Evolutionary conservation across 64 coral and sea anemone genomes (phyloP).

Genomic region (Trachythela sp.): DNA sequence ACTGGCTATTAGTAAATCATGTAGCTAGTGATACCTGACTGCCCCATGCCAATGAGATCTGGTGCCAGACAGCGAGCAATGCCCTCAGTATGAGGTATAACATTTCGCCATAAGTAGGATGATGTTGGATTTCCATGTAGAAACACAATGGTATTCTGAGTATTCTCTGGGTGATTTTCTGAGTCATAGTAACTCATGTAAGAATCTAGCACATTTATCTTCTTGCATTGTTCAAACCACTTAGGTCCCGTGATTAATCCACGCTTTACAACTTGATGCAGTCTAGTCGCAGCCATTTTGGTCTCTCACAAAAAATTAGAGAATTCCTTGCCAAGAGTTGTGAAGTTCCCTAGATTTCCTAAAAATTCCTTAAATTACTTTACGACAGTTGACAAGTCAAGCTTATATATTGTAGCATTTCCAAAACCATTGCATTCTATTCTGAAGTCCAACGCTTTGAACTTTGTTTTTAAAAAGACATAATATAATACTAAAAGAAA

Average conservation of each 20-base stretch:
- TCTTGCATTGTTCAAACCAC: neutral
- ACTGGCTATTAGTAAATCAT: neutral
- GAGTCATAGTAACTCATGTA: constrained; percentile 8
- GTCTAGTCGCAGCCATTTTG: too few species aligned
- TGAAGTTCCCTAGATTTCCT: too few species aligned
- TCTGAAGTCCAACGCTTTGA: too few species aligned
- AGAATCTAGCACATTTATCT: neutral
- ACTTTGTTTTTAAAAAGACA: too few species aligned
- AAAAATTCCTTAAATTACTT: too few species aligned
- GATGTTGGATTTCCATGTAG: constrained; percentile 42
- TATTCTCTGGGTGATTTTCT: neutral
- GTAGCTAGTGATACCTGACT: neutral
- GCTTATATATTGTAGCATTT: too few species aligned
- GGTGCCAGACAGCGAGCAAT: constrained; percentile 8
- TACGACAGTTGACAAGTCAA: too few species aligned
- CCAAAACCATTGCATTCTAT: too few species aligned
- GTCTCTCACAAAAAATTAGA: too few species aligned
- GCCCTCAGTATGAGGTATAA: neutral
- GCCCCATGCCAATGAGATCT: constrained; percentile 40
- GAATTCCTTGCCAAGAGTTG: too few species aligned
- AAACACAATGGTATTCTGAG: neutral
- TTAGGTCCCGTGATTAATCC: neutral
- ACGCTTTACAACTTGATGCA: neutral
- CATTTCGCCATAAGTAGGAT: constrained; percentile 33
- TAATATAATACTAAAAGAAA: too few species aligned